Conservation (phyloP, 2,888 invertebrate genomes). For the Rhaphigaster nebulosa region DNA sequence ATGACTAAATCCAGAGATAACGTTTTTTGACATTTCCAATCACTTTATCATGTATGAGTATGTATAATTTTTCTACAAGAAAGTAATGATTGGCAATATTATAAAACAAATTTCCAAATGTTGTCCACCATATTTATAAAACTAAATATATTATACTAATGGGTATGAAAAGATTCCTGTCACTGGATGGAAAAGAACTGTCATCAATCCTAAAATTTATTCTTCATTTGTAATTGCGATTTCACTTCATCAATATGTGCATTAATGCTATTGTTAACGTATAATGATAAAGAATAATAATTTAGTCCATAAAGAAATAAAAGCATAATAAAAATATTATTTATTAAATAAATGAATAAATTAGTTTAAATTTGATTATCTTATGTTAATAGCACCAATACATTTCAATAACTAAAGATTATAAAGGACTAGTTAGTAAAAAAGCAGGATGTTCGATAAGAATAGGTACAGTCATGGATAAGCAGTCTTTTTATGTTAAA, state of each 20-base stretch:
- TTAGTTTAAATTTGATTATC: background rate
- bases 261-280: background rate
- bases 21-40: too few relatives aligned
- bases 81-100: too few relatives aligned
- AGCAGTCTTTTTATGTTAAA: background rate
- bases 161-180: too few relatives aligned
- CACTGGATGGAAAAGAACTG: too few relatives aligned
- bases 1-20: too few relatives aligned
- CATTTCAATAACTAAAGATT: slow-evolving; percentile 1
- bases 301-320: background rate
- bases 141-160: too few relatives aligned
- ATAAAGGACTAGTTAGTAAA: slow-evolving; percentile 44
- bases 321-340: slow-evolving; percentile 36
- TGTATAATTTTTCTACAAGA: too few relatives aligned
- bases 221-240: background rate
- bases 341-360: background rate
- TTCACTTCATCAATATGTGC: background rate
- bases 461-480: slow-evolving; percentile 5
- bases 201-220: background rate
- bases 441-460: background rate
- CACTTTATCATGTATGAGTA: too few relatives aligned
- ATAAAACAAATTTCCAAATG: too few relatives aligned
- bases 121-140: too few relatives aligned
- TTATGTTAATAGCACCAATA: slow-evolving; percentile 44
- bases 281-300: background rate